phyloP scores from a whole-genome alignment of 1,140 invertebrate genomes.

The Eubasilissa regina region DNA sequence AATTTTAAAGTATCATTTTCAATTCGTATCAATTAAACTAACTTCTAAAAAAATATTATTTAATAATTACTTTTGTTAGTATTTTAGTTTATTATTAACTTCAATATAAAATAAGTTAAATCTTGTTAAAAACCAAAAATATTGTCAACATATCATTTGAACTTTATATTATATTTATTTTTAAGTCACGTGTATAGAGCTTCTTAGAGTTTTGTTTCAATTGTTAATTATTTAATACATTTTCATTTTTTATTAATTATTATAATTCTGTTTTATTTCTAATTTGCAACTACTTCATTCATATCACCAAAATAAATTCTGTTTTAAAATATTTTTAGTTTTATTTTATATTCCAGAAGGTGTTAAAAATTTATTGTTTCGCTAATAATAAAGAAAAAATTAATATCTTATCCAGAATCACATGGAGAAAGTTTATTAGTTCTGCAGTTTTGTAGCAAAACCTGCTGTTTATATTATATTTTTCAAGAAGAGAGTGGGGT shows the following conservation, averaged over 20 bases:
- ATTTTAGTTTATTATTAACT: no score
- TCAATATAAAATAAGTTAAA: background rate
- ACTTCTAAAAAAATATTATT: no score
- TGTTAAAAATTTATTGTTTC: no score
- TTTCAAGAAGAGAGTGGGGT: no score
- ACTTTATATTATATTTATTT: constrained; percentile 43
- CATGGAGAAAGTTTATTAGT: no score
- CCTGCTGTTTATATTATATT: no score
- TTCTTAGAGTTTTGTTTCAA: constrained; percentile 40
- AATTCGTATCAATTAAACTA: no score
- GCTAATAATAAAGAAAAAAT: no score
- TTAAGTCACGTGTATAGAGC: constrained; percentile 29
- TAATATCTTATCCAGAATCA: no score
- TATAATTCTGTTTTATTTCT: constrained; percentile 29
- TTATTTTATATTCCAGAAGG: background rate
- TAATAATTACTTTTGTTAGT: no score
- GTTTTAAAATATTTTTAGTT: constrained; percentile 30
- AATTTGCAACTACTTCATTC: constrained; percentile 47
- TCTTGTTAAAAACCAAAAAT: constrained; percentile 56
- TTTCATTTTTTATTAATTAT: constrained; percentile 46
- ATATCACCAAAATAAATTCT: constrained; percentile 46
- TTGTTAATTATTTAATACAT: constrained; percentile 47
- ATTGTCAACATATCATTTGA: constrained; percentile 60
- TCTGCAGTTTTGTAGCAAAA: no score
- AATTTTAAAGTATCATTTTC: no score